A percentile compares a stretch with the other conserved stretches of the same genome.
Evolutionary conservation across 2,888 invertebrate genomes (phyloP).

Genomic region (Melinopterus prodromus): DNA sequence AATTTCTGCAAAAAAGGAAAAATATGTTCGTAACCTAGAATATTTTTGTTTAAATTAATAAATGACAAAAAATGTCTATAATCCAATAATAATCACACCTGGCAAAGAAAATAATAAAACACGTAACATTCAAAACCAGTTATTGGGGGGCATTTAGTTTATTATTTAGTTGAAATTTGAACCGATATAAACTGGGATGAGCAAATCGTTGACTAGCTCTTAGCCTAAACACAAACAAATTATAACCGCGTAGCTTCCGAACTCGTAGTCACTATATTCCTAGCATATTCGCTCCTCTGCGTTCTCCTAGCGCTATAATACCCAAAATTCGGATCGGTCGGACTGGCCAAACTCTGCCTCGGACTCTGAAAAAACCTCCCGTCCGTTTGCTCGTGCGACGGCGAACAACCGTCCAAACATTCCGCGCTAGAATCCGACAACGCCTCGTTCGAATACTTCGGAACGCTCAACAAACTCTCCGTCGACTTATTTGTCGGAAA

Average conservation of each 20-base stretch:
- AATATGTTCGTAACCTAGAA: too few relatives aligned
- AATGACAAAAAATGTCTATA: too few relatives aligned
- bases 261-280: slow-evolving; percentile 67
- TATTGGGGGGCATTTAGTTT: too few relatives aligned
- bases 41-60: too few relatives aligned
- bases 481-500: slow-evolving; percentile 80
- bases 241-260: slow-evolving; percentile 74
- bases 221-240: not conserved
- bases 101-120: too few relatives aligned
- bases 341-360: slow-evolving; percentile 57
- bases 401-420: slow-evolving; percentile 64
- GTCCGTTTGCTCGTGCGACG: slow-evolving; percentile 51
- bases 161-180: too few relatives aligned
- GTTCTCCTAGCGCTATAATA: slow-evolving; percentile 59
- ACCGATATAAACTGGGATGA: too few relatives aligned
- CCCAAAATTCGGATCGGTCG: slow-evolving; percentile 59
- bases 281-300: slow-evolving; percentile 60
- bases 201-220: not conserved
- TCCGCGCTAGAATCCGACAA: slow-evolving; percentile 78
- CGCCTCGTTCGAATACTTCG: slow-evolving; percentile 70
- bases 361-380: slow-evolving; percentile 57
- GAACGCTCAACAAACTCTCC: slow-evolving; percentile 76
- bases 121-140: too few relatives aligned
- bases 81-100: too few relatives aligned
- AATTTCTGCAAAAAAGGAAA: too few relatives aligned